These are phyloP conservation scores for Axinella damicornis DNA, from an alignment of 37 sponge, comb jelly and placozoan species.

Conservation along the genomic window DNA sequence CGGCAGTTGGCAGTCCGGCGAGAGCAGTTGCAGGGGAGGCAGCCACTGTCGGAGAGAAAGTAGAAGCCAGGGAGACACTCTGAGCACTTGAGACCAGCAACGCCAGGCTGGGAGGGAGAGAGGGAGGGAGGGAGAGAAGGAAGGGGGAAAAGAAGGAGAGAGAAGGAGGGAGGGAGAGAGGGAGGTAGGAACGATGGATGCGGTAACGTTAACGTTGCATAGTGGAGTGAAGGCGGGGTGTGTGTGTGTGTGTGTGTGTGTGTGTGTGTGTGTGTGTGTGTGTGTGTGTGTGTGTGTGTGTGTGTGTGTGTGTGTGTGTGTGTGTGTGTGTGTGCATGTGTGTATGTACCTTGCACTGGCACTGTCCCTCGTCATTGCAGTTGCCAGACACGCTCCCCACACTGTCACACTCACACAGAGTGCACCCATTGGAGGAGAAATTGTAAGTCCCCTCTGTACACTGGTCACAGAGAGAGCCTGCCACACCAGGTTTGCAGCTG, in stretches of 20 bases:
- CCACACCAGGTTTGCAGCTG: conserved; percentile 32
- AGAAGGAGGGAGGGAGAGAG: neutral
- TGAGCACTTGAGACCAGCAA: conserved; percentile 29
- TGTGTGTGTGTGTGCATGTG: neutral
- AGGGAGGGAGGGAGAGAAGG: neutral
- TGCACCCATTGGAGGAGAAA: conserved; percentile 22
- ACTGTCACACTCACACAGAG: conserved; percentile 35
- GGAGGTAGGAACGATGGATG: neutral
- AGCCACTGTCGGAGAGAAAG: conserved; percentile 13
- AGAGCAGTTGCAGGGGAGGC: conserved; percentile 41
- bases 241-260: neutral
- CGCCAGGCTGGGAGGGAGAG: conserved; percentile 12
- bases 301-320: neutral
- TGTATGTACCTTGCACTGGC: conserved; percentile 30
- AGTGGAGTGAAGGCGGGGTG: too few species aligned
- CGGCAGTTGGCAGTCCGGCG: conserved; percentile 6
- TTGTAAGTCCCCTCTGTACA: conserved; percentile 20
- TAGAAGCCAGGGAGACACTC: conserved; percentile 25
- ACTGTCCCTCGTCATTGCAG: conserved; percentile 33
- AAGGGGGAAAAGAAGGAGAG: too few species aligned
- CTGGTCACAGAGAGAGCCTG: conserved; percentile 8
- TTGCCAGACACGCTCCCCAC: conserved; percentile 4
- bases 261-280: neutral
- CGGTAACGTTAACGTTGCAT: too few species aligned
- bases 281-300: neutral